phyloP scores from a whole-genome alignment of 2,113 vertebrate species.

The Zapornia atra region DNA sequence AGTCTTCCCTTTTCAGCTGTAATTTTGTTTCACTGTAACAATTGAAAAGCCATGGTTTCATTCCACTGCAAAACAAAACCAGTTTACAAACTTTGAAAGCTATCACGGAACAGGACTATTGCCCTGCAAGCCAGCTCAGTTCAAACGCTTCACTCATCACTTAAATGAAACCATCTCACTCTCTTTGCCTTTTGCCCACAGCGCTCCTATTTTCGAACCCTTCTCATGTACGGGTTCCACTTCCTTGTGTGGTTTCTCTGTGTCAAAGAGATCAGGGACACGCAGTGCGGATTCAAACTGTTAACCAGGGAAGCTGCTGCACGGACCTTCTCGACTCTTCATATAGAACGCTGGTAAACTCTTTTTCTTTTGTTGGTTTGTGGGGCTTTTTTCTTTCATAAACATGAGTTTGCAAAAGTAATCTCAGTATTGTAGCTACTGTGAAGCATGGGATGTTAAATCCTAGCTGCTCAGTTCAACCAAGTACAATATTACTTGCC shows the following conservation, averaged over 20 bases:
- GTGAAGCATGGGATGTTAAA: background rate
- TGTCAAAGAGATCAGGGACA: conserved; percentile 91
- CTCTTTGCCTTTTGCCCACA: conserved; percentile 69
- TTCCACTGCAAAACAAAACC: background rate
- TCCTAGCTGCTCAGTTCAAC: background rate
- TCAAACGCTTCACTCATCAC: background rate
- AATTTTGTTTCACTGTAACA: background rate
- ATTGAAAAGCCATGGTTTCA: background rate
- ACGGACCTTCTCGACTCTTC: conserved; percentile 88
- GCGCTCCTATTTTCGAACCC: conserved; percentile 93
- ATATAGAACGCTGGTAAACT: conserved; percentile 92
- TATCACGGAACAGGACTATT: background rate
- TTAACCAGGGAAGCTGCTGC: conserved; percentile 90
- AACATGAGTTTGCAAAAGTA: background rate
- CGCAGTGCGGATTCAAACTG: conserved; percentile 96
- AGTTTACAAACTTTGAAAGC: background rate
- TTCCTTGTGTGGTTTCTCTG: conserved; percentile 98
- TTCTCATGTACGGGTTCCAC: conserved; percentile 97
- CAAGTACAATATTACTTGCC: background rate
- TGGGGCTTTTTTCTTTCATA: background rate
- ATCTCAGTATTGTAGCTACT: background rate
- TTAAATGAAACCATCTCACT: background rate
- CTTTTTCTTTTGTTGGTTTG: background rate
- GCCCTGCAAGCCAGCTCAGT: background rate
- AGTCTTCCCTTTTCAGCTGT: background rate